Evolutionary conservation across 35 echinoderm and acorn worm species (phyloP).

Genomic region (Diadema setosum): DNA sequence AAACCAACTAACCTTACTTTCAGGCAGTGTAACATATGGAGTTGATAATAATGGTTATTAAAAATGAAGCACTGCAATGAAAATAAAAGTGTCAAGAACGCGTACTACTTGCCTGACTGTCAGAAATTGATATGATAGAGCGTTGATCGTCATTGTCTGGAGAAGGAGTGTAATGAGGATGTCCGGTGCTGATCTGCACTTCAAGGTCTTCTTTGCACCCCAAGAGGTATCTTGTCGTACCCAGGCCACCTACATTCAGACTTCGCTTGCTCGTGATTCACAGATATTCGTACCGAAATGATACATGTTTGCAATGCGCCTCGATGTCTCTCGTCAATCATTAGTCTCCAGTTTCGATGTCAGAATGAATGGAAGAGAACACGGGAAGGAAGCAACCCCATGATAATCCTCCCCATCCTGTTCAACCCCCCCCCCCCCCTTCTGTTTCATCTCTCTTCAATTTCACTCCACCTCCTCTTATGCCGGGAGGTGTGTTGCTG

Average conservation of each 20-base stretch:
- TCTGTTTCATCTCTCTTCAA: too few species aligned
- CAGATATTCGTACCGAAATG: not conserved
- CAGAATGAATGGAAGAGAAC: too few species aligned
- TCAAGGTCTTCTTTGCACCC: not conserved
- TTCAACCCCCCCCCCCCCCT: not conserved
- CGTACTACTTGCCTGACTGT: too few species aligned
- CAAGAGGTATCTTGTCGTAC: not conserved
- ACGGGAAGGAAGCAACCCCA: not conserved
- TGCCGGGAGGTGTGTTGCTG: too few species aligned
- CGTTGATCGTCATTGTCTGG: not conserved
- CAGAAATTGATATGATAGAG: not conserved
- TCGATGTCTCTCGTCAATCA: not conserved
- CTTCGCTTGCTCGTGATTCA: not conserved
- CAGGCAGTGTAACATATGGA: too few species aligned
- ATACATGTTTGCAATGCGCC: not conserved
- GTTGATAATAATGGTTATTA: too few species aligned
- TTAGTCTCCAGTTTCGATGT: too few species aligned
- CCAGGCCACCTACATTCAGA: not conserved
- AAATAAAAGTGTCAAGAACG: too few species aligned
- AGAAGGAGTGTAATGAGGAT: not conserved
- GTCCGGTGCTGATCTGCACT: not conserved
- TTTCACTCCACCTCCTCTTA: too few species aligned
- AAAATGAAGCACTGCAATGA: too few species aligned
- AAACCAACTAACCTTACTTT: too few species aligned
- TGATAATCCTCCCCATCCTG: not conserved